A percentile compares a stretch with the other conserved stretches of the same genome.
Evolutionary conservation across 2,797 vertebrate species (phyloP).

Genomic region (Luscinia luscinia): DNA sequence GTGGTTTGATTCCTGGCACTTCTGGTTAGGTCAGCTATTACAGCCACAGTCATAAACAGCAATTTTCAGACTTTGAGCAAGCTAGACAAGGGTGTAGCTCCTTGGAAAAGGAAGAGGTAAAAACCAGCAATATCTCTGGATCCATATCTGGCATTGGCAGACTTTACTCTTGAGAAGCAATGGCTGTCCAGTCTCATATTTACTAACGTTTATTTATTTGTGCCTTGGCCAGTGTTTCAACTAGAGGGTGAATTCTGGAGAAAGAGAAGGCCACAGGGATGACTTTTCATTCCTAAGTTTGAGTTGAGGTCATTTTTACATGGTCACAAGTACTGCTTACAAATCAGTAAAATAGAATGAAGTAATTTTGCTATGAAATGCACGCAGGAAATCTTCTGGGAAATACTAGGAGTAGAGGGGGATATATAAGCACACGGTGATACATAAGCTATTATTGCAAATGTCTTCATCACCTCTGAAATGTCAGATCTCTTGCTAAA

Average conservation of each 20-base stretch:
- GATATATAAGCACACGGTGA: background rate
- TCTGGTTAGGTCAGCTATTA: slow-evolving; percentile 33
- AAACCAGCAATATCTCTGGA: slow-evolving; percentile 33
- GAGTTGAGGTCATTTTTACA: slow-evolving; percentile 50
- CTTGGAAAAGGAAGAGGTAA: slow-evolving; percentile 52
- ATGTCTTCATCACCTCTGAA: background rate
- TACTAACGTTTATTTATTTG: slow-evolving; percentile 64
- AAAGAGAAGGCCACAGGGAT: slow-evolving; percentile 33
- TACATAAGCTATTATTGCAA: background rate
- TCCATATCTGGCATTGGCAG: slow-evolving; percentile 39
- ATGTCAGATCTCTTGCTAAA: background rate
- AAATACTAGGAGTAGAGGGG: background rate
- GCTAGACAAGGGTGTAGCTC: slow-evolving; percentile 60
- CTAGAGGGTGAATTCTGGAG: slow-evolving; percentile 50
- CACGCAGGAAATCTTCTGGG: background rate
- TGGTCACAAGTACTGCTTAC: background rate
- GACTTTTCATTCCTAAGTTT: background rate
- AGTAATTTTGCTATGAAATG: background rate
- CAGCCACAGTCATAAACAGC: slow-evolving; percentile 51
- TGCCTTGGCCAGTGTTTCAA: slow-evolving; percentile 30
- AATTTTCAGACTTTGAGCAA: slow-evolving; percentile 47
- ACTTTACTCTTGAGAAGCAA: slow-evolving; percentile 7
- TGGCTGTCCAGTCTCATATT: background rate
- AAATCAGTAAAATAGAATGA: background rate
- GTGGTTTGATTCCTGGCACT: slow-evolving; percentile 56